These are phyloP conservation scores for Tuberolachnus salignus DNA, from an alignment of 2,888 invertebrate species.

Conservation along the genomic window DNA sequence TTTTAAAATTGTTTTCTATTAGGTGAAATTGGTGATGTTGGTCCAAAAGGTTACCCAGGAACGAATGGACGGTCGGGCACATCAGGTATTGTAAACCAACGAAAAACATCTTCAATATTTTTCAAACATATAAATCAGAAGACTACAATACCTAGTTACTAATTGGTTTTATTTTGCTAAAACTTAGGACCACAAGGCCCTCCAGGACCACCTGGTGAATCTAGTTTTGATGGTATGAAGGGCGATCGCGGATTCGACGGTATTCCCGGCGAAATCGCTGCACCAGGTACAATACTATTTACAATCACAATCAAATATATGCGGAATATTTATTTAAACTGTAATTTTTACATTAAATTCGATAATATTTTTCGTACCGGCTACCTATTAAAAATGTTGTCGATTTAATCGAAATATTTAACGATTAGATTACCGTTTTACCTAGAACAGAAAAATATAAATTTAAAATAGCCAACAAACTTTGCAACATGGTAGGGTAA, in stretches of 20 bases:
- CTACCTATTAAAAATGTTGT: no score
- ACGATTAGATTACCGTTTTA: no score
- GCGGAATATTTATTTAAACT: no score
- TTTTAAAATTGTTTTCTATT: not conserved
- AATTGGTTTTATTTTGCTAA: not conserved
- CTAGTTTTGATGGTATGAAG: constrained; percentile 63
- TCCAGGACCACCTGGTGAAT: constrained; percentile 67
- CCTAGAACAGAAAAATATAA: no score
- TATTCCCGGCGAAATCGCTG: constrained; percentile 65
- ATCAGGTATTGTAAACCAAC: constrained; percentile 60
- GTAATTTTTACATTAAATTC: no score
- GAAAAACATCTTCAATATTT: not conserved
- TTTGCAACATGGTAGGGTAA: no score
- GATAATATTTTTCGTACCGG: no score
- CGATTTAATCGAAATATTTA: no score
- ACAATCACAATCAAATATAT: no score
- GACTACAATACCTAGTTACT: not conserved
- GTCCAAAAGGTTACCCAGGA: constrained; percentile 63
- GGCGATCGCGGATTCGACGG: constrained; percentile 64
- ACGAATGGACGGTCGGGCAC: constrained; percentile 62
- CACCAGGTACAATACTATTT: constrained; percentile 63
- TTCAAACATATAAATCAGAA: not conserved
- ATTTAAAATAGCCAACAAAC: no score
- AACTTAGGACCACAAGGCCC: constrained; percentile 60
- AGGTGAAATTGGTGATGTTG: constrained; percentile 64